Conservation (phyloP, 2,113 vertebrate species). For the Gallinago media region DNA sequence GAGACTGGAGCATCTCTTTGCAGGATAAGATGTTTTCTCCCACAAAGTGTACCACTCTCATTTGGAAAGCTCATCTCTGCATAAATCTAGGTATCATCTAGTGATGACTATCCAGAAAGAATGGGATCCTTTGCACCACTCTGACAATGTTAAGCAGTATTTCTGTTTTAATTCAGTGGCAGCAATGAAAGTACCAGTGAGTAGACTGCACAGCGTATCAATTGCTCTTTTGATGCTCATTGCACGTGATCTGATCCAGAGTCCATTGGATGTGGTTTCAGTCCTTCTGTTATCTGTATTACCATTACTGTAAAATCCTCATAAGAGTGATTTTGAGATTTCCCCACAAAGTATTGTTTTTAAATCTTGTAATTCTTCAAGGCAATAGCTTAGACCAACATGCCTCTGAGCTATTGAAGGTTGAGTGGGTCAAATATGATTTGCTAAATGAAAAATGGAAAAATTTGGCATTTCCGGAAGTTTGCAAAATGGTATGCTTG, state of each 20-base stretch:
- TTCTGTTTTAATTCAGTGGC: background rate
- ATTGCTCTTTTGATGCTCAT: rapidly evolving
- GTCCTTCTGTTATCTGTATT: background rate
- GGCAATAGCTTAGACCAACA: background rate
- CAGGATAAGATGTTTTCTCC: background rate
- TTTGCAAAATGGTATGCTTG: background rate
- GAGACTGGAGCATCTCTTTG: background rate
- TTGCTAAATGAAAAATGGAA: background rate
- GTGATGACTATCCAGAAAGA: background rate
- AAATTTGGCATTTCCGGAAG: background rate
- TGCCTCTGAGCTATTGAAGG: background rate
- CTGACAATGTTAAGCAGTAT: background rate
- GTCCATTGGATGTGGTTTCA: background rate
- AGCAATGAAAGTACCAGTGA: background rate
- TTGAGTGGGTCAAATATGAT: background rate
- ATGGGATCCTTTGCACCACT: background rate
- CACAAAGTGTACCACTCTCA: too few relatives aligned
- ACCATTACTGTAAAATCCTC: background rate
- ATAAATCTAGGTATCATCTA: background rate
- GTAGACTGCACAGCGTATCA: too few relatives aligned
- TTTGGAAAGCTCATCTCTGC: background rate
- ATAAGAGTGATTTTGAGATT: background rate
- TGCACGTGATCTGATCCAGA: background rate
- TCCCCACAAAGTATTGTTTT: background rate
- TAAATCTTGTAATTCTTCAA: background rate